Evolutionary conservation across 2,888 invertebrate species (phyloP).

Genomic region (Agrotis clavis): DNA sequence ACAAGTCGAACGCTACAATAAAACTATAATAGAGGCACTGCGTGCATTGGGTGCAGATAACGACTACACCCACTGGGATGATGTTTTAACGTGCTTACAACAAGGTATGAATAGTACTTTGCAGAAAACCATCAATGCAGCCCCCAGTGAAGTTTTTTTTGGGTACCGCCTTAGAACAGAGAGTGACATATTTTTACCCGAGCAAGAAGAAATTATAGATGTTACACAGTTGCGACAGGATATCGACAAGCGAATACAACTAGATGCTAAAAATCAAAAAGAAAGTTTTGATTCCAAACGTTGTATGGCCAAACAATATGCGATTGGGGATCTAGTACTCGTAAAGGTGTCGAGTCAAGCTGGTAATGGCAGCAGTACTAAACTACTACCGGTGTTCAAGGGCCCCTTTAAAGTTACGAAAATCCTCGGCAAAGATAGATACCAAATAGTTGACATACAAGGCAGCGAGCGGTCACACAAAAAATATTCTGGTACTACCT

Average conservation of each 20-base stretch:
- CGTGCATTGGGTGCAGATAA: slow-evolving; percentile 1
- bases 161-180: no score
- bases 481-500: no score
- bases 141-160: no score
- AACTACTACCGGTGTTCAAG: slow-evolving; percentile 3
- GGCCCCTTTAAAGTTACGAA: neutral
- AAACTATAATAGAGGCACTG: slow-evolving; percentile 1
- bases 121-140: neutral
- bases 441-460: no score
- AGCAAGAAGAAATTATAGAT: slow-evolving; percentile 1
- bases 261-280: neutral
- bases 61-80: neutral
- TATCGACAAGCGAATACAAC: neutral
- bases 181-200: neutral
- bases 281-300: slow-evolving; percentile 1
- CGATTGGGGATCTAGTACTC: neutral
- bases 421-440: neutral
- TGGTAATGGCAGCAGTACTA: slow-evolving; percentile 1
- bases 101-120: neutral
- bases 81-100: neutral
- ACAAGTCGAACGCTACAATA: neutral
- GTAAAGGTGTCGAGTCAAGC: neutral
- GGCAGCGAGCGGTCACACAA: no score
- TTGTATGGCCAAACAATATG: slow-evolving; percentile 3
- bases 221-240: neutral